Conservation (phyloP, 2,797 vertebrate species). For the Chloroceryle inda region DNA sequence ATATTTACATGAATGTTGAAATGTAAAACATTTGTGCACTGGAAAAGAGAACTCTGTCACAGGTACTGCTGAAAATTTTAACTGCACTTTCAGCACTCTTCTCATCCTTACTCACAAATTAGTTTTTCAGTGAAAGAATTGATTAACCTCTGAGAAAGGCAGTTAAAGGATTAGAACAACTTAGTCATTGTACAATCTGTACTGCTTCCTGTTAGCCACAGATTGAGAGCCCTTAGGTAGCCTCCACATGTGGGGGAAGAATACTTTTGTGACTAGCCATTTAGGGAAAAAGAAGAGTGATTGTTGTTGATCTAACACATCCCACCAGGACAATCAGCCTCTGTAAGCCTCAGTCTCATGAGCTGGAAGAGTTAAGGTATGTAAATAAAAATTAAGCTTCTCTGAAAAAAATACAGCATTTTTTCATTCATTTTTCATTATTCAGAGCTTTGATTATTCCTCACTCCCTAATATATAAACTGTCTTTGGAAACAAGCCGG, state of each 20-base stretch:
- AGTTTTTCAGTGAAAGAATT: conserved; percentile 20
- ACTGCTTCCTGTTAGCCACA: neutral
- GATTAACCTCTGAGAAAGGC: neutral
- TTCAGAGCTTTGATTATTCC: neutral
- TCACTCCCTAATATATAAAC: neutral
- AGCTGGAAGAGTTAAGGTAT: neutral
- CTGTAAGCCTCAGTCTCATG: neutral
- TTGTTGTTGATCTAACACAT: neutral
- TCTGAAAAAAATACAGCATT: conserved; percentile 4
- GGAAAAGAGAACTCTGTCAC: neutral
- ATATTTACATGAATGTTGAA: neutral
- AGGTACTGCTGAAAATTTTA: neutral
- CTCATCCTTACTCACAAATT: neutral
- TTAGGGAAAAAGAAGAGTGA: neutral
- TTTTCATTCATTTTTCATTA: neutral
- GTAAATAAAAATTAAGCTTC: neutral
- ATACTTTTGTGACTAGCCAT: neutral
- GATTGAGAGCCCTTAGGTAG: neutral
- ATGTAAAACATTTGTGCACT: neutral
- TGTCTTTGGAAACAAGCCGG: neutral
- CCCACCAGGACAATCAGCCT: neutral
- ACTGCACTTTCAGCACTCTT: rapidly evolving
- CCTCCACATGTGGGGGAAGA: neutral
- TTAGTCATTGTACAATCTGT: neutral
- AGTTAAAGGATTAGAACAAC: conserved; percentile 6